Base-by-base conservation (phyloP, 2,888 invertebrate species). In the Synergus itoensis region DNA sequence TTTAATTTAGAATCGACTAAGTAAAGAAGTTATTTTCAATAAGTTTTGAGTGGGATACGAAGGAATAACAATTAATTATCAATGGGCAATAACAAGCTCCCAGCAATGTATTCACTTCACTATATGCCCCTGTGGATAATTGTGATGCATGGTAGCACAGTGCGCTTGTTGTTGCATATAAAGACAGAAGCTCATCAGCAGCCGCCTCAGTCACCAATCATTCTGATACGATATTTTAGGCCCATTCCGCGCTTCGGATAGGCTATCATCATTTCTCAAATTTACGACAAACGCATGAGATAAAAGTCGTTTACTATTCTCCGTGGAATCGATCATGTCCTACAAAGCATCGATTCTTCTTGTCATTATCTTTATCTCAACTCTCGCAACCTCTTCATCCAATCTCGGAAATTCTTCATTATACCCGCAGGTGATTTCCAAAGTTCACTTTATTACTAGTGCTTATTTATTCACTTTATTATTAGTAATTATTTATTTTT, bases 41-140 rank as follows among this genome's bases (percentile, higher is more conserved):
- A 57, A 41, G 9, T n/a, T 3, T 12, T 21, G 62, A 79, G 77
- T 40, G 64, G 62, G 62, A 78, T 43, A 43, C 60, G 40, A 53
- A 40, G 21, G 18, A 64, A 36, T 78, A 82, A 82, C 77, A 80
- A 82, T 82, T 80, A 83, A 83, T 83, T 83, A 83, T 83, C 82
- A 78, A 82, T 78, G 80, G 77, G 80, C 78, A 83, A 81, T 83
- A 83, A 83, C 82, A 78, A 78, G 78, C 64, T 48, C 73, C 77
- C 41, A 57, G 12, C 76, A 63, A 67, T 75, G 45, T 82, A 75
- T 48, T 81, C 81, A 69, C 69, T 76, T 81, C 36, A 64, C 41
- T 41, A 65, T 82, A 78, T 76, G 81, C 16, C 67, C 48, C 79
- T 48, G 77, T 64, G 69, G 63, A 81, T 79, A 78, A 82, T 82